These are phyloP conservation scores for Siniperca chuatsi DNA, from an alignment of 2,113 vertebrate species.

Conservation along the genomic window DNA sequence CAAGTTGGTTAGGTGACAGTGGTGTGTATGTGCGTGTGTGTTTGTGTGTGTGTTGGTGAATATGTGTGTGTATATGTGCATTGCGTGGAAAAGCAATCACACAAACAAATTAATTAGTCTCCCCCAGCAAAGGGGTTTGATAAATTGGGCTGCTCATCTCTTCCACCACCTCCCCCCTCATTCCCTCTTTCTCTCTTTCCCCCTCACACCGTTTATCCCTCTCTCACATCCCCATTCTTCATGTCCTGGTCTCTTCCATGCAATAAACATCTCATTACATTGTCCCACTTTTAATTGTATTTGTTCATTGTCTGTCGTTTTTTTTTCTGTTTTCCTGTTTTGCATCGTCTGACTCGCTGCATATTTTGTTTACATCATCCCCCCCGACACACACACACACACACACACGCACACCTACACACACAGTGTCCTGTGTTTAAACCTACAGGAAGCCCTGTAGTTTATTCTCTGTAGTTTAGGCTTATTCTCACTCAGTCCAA, in stretches of 20 bases:
- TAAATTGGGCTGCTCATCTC: conserved; percentile 81
- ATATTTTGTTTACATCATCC: conserved; percentile 40
- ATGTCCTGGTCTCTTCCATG: conserved; percentile 54
- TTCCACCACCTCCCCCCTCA: conserved; percentile 34
- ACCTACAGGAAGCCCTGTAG: conserved; percentile 20
- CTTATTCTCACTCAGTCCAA: conserved; percentile 25
- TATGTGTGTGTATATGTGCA: conserved; percentile 20
- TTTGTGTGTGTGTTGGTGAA: not conserved
- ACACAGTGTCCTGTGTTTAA: not conserved
- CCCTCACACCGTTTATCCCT: conserved; percentile 35
- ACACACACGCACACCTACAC: not conserved
- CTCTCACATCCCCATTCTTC: conserved; percentile 31
- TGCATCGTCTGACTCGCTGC: conserved; percentile 36
- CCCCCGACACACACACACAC: not conserved
- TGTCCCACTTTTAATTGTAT: conserved; percentile 80
- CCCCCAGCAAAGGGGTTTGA: conserved; percentile 80
- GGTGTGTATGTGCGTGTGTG: conserved; percentile 22
- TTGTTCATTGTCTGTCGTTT: conserved; percentile 64
- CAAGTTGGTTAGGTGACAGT: conserved; percentile 35
- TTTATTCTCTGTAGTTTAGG: conserved; percentile 11
- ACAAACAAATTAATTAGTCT: conserved; percentile 89
- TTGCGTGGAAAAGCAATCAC: conserved; percentile 82
- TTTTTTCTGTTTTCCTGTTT: conserved; percentile 52
- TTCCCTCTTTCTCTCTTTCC: conserved; percentile 17
- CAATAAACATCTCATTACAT: conserved; percentile 83